These are phyloP conservation scores for Catostomus latipinnis DNA, from an alignment of 2,797 vertebrate genomes.

Conservation along the genomic window DNA sequence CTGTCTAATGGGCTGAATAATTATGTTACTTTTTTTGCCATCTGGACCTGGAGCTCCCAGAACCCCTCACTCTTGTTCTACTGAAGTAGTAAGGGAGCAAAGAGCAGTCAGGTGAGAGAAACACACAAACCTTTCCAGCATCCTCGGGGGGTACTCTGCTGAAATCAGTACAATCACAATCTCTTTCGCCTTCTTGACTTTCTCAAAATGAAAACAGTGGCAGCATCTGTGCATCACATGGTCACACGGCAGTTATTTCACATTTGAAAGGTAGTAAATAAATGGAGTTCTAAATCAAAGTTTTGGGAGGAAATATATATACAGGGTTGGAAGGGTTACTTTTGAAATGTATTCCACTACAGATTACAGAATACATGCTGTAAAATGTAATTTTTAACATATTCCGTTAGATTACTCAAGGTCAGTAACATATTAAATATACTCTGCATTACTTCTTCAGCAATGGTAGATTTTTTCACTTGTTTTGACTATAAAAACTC, in stretches of 20 bases:
- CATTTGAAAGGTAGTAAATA: background rate
- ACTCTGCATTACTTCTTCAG: no score
- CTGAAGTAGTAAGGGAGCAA: slow-evolving; percentile 37
- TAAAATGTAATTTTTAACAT: no score
- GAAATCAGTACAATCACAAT: slow-evolving; percentile 19
- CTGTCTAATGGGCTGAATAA: slow-evolving; percentile 81
- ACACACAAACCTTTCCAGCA: slow-evolving; percentile 37
- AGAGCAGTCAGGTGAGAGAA: slow-evolving; percentile 44
- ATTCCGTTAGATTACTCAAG: no score
- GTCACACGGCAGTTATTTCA: background rate
- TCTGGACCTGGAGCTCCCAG: slow-evolving; percentile 73
- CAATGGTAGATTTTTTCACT: no score
- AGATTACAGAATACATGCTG: no score
- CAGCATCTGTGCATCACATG: background rate
- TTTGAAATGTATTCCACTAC: no score
- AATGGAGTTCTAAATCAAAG: no score
- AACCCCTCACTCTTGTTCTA: slow-evolving; percentile 43
- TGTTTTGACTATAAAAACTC: no score
- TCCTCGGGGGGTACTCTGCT: slow-evolving; percentile 17
- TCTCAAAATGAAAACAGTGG: background rate
- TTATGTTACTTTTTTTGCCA: slow-evolving; percentile 78
- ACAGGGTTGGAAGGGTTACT: no score
- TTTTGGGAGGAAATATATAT: no score
- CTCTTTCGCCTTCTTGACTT: background rate
- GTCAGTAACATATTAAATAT: no score